These are phyloP conservation scores for Gambelia wislizenii DNA, from an alignment of 2,797 vertebrate species.

Conservation along the genomic window DNA sequence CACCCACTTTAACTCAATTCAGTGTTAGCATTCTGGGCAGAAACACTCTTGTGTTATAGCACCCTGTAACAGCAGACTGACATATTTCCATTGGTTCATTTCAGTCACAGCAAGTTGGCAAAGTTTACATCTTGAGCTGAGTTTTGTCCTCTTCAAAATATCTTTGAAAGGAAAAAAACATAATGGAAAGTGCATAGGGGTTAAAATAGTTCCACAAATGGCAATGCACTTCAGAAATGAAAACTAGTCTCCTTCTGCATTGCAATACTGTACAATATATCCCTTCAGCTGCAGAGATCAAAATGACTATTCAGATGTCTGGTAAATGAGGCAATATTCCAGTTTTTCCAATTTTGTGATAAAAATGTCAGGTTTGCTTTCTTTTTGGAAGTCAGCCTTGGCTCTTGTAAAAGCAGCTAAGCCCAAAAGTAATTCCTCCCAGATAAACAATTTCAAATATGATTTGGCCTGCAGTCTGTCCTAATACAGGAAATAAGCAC, in stretches of 20 bases:
- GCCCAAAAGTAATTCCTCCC: background rate
- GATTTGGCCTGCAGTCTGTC: background rate
- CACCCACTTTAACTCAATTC: background rate
- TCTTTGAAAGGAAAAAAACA: background rate
- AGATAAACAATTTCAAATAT: background rate
- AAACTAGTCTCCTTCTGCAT: background rate
- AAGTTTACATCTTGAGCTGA: background rate
- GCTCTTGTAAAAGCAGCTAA: background rate
- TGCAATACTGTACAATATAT: background rate
- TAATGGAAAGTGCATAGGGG: background rate
- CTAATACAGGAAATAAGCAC: background rate
- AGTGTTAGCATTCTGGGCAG: background rate
- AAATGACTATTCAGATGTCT: background rate
- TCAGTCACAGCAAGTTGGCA: background rate
- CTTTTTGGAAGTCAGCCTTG: background rate
- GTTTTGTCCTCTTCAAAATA: background rate
- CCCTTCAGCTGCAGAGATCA: background rate
- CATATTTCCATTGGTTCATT: background rate
- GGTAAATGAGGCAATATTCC: background rate
- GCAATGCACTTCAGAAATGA: background rate
- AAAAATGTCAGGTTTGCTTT: background rate
- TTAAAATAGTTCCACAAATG: background rate
- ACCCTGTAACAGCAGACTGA: background rate
- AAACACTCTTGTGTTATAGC: background rate
- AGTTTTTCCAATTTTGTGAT: background rate